Conservation (phyloP, 2,113 vertebrate genomes). For the Phrynosoma blainvillii region DNA sequence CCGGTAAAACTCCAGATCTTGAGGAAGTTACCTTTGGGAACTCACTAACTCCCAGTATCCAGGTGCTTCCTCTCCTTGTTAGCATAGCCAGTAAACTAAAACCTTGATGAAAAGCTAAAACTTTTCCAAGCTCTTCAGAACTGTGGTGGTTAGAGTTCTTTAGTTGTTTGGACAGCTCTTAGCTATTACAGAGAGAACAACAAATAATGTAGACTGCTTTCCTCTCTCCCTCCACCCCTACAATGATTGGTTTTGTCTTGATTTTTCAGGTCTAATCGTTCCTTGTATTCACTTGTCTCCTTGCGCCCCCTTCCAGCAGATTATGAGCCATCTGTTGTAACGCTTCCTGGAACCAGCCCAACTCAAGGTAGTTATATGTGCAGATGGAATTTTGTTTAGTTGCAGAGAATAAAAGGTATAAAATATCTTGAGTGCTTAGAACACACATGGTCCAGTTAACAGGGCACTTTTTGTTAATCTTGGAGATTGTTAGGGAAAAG, state of each 20-base stretch:
- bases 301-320: constrained; percentile 90
- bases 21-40: too few relatives aligned
- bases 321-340: constrained; percentile 83
- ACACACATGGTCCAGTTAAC: not conserved
- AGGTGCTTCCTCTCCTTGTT: too few relatives aligned
- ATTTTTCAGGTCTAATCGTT: constrained; percentile 88
- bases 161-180: too few relatives aligned
- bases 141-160: too few relatives aligned
- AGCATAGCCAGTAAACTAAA: too few relatives aligned
- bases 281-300: constrained; percentile 89
- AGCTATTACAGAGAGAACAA: not conserved
- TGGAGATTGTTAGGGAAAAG: not conserved
- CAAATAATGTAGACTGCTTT: not conserved
- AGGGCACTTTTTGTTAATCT: not conserved
- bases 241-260: constrained; percentile 15
- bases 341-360: constrained; percentile 80
- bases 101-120: too few relatives aligned
- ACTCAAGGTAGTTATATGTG: constrained; percentile 75
- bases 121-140: too few relatives aligned
- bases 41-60: too few relatives aligned
- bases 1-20: too few relatives aligned
- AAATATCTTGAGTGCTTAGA: not conserved
- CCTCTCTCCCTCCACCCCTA: not conserved
- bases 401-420: not conserved
- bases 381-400: not conserved